Evolutionary conservation across 2,113 vertebrate genomes (phyloP).

Genomic region (Cebidichthys violaceus): DNA sequence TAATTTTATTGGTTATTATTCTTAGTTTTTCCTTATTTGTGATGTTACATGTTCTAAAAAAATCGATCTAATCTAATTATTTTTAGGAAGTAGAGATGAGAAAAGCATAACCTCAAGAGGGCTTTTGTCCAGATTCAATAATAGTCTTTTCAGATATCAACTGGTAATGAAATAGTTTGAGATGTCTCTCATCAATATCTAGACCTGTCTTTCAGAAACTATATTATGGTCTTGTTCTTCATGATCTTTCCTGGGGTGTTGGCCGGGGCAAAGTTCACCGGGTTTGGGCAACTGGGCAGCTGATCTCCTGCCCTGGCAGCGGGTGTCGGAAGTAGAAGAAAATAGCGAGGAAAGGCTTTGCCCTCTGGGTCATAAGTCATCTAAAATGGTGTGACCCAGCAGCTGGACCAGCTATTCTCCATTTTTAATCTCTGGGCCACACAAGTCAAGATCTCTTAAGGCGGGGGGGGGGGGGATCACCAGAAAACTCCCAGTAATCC

Average conservation of each 20-base stretch:
- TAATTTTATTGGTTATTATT: neutral
- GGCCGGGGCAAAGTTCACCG: conserved; percentile 57
- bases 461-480: too few species aligned
- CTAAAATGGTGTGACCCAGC: conserved; percentile 50
- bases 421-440: conserved; percentile 8
- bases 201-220: neutral
- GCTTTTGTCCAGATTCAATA: neutral
- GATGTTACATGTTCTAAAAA: neutral
- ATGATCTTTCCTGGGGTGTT: conserved; percentile 13
- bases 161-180: neutral
- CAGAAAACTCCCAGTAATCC: conserved; percentile 3
- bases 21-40: neutral
- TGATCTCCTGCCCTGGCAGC: conserved; percentile 40
- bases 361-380: conserved; percentile 64
- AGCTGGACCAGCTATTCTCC: conserved; percentile 49
- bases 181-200: neutral
- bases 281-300: conserved; percentile 51
- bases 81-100: neutral
- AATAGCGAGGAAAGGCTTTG: conserved; percentile 58
- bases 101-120: neutral
- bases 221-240: neutral
- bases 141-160: neutral
- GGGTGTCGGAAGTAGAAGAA: conserved; percentile 61
- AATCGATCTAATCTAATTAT: neutral
- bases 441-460: conserved; percentile 22